A percentile compares a stretch with the other conserved stretches of the same genome.
These are phyloP conservation scores for Virgularia gustaviana DNA, from an alignment of 92 coral and sea anemone species.

Conservation along the genomic window DNA sequence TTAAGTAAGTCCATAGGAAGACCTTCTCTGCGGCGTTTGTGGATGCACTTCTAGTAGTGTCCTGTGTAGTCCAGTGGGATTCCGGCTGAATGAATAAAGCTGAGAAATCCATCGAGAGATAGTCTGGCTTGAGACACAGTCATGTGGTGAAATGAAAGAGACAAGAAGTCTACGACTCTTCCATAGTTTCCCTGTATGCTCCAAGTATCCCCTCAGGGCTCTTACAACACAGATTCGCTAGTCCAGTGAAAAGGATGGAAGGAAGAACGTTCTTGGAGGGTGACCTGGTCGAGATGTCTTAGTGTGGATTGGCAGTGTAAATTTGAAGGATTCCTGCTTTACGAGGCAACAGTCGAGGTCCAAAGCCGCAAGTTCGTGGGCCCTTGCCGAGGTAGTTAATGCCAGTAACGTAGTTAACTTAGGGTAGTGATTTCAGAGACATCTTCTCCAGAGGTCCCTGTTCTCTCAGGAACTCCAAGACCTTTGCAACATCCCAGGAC, in stretches of 20 bases:
- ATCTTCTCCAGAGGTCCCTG: constrained; percentile 24
- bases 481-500: constrained; percentile 10
- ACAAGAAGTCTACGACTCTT: constrained; percentile 31
- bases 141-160: constrained; percentile 35
- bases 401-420: constrained; percentile 16
- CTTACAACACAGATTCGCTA: constrained; percentile 39
- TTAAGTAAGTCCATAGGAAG: constrained; percentile 23
- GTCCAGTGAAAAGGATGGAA: constrained; percentile 11
- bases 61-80: constrained; percentile 13
- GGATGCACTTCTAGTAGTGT: constrained; percentile 33
- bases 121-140: too few relatives aligned
- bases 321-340: constrained; percentile 45
- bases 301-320: constrained; percentile 33
- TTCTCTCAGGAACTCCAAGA: neutral
- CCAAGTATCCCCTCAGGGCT: constrained; percentile 9
- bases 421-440: constrained; percentile 31
- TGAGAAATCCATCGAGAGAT: constrained; percentile 36
- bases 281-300: constrained; percentile 50
- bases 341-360: constrained; percentile 11
- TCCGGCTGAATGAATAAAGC: constrained; percentile 27
- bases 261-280: constrained; percentile 6
- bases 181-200: constrained; percentile 35
- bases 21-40: constrained; percentile 29
- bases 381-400: too few relatives aligned
- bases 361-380: constrained; percentile 42